Conservation (phyloP, 2,797 vertebrate species). For the Huso huso region DNA sequence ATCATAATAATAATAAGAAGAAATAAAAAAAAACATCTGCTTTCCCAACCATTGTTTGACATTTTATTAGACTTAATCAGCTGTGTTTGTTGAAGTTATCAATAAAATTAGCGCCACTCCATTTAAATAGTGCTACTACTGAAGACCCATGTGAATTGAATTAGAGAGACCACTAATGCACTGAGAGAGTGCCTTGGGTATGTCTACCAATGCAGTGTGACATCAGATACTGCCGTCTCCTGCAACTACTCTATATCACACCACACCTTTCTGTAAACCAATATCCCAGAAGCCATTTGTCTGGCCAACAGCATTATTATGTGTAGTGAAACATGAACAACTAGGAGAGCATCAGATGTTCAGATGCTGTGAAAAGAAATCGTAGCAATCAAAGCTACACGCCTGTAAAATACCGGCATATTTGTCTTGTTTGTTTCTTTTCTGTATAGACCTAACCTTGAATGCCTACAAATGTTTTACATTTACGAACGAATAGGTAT, state of each 20-base stretch:
- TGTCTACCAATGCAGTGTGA: not conserved
- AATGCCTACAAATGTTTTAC: too few relatives aligned
- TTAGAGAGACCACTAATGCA: not conserved
- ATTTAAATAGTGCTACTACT: not conserved
- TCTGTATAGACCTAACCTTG: too few relatives aligned
- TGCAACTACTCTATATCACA: not conserved
- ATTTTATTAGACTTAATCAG: not conserved
- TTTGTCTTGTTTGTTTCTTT: too few relatives aligned
- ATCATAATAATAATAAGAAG: too few relatives aligned
- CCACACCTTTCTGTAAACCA: not conserved
- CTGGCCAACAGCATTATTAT: not conserved
- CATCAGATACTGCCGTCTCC: not conserved
- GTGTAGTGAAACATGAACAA: not conserved
- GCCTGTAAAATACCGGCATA: too few relatives aligned
- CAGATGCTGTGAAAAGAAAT: too few relatives aligned
- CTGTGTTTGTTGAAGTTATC: not conserved
- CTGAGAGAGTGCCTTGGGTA: not conserved
- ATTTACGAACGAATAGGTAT: too few relatives aligned
- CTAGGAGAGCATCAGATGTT: not conserved
- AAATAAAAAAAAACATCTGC: too few relatives aligned
- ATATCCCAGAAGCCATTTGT: not conserved
- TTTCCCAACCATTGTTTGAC: not conserved
- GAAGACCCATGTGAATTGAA: not conserved
- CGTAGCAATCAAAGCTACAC: too few relatives aligned
- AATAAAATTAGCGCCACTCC: not conserved